A percentile compares a stretch with the other conserved stretches of the same genome.
phyloP scores from a whole-genome alignment of 2,888 invertebrate species.

The Leucania comma region DNA sequence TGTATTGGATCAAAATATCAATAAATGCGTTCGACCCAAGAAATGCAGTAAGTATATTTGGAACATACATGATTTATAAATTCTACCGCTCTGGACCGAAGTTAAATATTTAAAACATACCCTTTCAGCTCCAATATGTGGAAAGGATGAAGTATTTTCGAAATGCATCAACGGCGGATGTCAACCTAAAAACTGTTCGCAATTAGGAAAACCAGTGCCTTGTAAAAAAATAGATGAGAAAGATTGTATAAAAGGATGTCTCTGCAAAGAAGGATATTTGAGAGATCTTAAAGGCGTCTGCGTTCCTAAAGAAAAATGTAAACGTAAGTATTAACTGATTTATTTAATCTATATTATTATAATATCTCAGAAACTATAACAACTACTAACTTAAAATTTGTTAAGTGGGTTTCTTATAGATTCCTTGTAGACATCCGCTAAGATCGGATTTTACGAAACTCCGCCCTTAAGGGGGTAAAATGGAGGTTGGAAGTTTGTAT shows the following conservation, averaged over 20 bases:
- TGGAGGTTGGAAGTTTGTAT: too few relatives aligned
- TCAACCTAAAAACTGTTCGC: conserved; percentile 68
- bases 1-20: conserved; percentile 57
- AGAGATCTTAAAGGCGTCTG: conserved; percentile 68
- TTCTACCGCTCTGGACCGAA: not conserved
- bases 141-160: conserved; percentile 67
- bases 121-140: conserved; percentile 59
- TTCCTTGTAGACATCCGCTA: too few relatives aligned
- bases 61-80: not conserved
- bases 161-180: conserved; percentile 72
- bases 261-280: conserved; percentile 69
- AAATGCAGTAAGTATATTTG: conserved; percentile 62
- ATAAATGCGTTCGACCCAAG: conserved; percentile 62
- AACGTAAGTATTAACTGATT: conserved; percentile 53
- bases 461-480: too few relatives aligned
- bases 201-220: conserved; percentile 64
- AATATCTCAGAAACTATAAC: too few relatives aligned
- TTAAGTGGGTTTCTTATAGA: too few relatives aligned
- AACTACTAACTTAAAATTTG: too few relatives aligned
- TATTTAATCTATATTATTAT: too few relatives aligned
- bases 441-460: too few relatives aligned
- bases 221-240: conserved; percentile 63
- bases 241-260: conserved; percentile 70
- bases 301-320: conserved; percentile 67
- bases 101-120: conserved; percentile 2